These are phyloP conservation scores for Catalaphyllia jardinei DNA, from an alignment of 64 coral and sea anemone genomes.

Conservation along the genomic window DNA sequence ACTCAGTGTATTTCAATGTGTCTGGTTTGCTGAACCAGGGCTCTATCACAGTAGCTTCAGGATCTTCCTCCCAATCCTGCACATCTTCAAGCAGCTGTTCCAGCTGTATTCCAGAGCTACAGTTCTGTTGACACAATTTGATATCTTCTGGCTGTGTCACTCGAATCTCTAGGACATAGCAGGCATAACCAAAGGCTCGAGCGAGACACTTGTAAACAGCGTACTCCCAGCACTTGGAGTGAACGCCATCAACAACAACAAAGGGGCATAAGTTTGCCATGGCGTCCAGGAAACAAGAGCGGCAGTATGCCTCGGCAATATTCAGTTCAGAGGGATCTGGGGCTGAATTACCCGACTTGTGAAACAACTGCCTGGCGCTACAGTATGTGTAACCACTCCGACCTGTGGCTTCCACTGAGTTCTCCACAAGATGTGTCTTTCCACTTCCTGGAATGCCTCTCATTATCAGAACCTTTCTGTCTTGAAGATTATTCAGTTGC, in stretches of 20 bases:
- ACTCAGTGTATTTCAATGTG: not conserved
- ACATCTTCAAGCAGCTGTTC: slow-evolving; percentile 52
- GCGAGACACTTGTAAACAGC: slow-evolving; percentile 54
- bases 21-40: slow-evolving; percentile 78
- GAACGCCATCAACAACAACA: slow-evolving; percentile 73
- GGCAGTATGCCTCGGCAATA: slow-evolving; percentile 82
- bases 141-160: slow-evolving; percentile 46
- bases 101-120: slow-evolving; percentile 15
- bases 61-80: slow-evolving; percentile 68
- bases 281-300: slow-evolving; percentile 63
- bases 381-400: slow-evolving; percentile 38
- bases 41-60: slow-evolving; percentile 14
- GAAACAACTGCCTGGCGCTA: slow-evolving; percentile 70
- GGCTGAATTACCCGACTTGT: slow-evolving; percentile 53
- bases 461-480: slow-evolving; percentile 62
- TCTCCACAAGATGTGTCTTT: slow-evolving; percentile 70
- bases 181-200: slow-evolving; percentile 56
- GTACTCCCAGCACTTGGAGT: slow-evolving; percentile 72
- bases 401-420: slow-evolving; percentile 49
- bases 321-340: slow-evolving; percentile 65
- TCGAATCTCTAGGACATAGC: slow-evolving; percentile 66
- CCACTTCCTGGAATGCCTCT: slow-evolving; percentile 88
- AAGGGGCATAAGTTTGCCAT: slow-evolving; percentile 45
- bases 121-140: slow-evolving; percentile 54
- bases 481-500: not conserved